Percentiles rank a stretch among this genome's conserved stretches.
Conservation (phyloP, 1,140 invertebrate genomes). For the Drosophila guanche region DNA sequence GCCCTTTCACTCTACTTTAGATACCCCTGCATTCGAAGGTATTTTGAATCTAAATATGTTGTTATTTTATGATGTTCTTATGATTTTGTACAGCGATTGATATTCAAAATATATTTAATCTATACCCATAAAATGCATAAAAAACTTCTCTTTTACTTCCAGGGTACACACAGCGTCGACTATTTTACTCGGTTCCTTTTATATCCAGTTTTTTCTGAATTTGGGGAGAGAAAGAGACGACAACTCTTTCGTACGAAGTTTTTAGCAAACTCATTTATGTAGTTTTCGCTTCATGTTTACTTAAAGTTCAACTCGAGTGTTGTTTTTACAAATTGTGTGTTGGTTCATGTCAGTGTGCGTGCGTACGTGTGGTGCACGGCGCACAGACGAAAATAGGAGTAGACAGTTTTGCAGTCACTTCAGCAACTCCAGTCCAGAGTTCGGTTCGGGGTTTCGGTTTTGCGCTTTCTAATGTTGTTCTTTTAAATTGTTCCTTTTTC, state of each 20-base stretch:
- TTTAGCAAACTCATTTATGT: conserved; percentile 81
- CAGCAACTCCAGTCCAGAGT: conserved; percentile 21
- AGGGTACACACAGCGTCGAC: conserved; percentile 1
- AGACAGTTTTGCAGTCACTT: conserved; percentile 47
- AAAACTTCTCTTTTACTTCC: no score
- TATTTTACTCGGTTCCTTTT: neutral
- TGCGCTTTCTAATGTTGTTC: conserved; percentile 43
- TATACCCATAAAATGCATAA: neutral
- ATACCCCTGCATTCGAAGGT: conserved; percentile 1
- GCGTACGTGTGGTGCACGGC: neutral
- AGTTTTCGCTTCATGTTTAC: conserved; percentile 78
- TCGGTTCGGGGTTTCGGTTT: conserved; percentile 24
- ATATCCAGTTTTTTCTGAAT: conserved; percentile 2
- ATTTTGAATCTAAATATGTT: no score
- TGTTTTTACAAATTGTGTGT: conserved; percentile 78
- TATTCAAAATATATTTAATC: neutral
- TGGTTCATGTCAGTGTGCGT: conserved; percentile 20
- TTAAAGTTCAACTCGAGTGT: conserved; percentile 80
- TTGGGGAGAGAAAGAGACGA: conserved; percentile 14
- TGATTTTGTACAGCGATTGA: no score
- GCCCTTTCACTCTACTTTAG: neutral
- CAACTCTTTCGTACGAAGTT: conserved; percentile 70
- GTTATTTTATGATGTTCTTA: no score
- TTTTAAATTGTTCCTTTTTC: conserved; percentile 5
- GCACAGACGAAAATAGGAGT: conserved; percentile 41